Conservation (phyloP, 2,797 vertebrate genomes). For the Anguilla marmorata region DNA sequence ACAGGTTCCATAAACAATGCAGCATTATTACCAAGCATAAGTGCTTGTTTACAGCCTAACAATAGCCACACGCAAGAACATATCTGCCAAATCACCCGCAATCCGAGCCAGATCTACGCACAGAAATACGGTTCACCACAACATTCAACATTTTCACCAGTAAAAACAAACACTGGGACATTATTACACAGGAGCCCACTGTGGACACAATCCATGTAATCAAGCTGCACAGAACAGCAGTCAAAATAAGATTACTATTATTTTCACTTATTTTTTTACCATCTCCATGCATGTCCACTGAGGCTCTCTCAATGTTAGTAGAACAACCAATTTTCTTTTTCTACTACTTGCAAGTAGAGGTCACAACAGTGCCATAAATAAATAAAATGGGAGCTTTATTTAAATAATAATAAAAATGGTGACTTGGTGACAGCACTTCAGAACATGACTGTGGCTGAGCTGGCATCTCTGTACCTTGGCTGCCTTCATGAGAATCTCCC, state of each 20-base stretch:
- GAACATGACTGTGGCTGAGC: background rate
- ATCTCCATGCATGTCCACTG: background rate
- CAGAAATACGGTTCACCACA: background rate
- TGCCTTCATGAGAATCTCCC: constrained; percentile 95
- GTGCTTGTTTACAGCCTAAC: background rate
- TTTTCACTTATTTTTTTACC: background rate
- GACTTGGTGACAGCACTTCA: background rate
- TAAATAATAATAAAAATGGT: background rate
- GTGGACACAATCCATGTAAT: background rate
- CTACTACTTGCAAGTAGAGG: background rate
- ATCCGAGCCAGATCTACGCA: background rate
- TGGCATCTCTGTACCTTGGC: constrained; percentile 79
- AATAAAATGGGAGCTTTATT: background rate
- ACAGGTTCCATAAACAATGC: background rate
- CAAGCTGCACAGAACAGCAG: background rate
- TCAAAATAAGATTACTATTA: background rate
- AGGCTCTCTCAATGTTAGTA: background rate
- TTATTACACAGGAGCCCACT: background rate
- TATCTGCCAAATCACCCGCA: background rate
- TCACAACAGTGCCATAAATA: background rate
- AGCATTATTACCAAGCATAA: background rate
- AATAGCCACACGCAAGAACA: background rate
- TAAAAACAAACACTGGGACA: background rate
- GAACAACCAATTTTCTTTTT: background rate
- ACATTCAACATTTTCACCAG: background rate